Conservation (phyloP, 2,797 vertebrate genomes). For the Scarus forsteni region DNA sequence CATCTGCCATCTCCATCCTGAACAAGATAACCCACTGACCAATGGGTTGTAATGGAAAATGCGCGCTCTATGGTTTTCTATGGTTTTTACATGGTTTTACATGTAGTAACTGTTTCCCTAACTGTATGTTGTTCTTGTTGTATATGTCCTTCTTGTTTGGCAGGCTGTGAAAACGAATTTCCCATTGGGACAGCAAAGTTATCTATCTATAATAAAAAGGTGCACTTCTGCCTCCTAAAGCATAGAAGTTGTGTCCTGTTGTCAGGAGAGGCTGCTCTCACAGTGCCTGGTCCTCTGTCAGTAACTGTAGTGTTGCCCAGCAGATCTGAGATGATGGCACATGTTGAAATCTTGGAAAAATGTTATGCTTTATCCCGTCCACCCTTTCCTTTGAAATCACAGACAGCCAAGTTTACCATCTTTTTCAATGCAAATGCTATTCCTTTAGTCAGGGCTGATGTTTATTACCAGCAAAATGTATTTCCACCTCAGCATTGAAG, state of each 20-base stretch:
- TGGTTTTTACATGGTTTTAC: too few relatives aligned
- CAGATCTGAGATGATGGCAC: conserved; percentile 3
- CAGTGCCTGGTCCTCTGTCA: not conserved
- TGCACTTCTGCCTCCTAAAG: not conserved
- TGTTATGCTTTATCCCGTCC: not conserved
- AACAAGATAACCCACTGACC: too few relatives aligned
- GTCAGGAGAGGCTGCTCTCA: not conserved
- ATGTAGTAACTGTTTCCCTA: too few relatives aligned
- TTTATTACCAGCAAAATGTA: not conserved
- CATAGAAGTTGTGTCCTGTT: not conserved
- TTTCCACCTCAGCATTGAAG: conserved; percentile 3
- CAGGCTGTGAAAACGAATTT: too few relatives aligned
- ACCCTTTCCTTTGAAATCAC: conserved; percentile 3
- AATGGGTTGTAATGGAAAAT: too few relatives aligned
- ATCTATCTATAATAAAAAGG: too few relatives aligned
- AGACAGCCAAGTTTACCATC: not conserved
- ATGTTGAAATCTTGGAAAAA: not conserved
- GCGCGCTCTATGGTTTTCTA: too few relatives aligned
- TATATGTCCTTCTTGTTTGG: too few relatives aligned
- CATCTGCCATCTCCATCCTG: too few relatives aligned
- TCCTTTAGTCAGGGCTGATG: not conserved
- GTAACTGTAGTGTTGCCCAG: conserved; percentile 1
- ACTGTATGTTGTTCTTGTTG: too few relatives aligned
- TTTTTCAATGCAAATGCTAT: not conserved
- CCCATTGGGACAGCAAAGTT: too few relatives aligned